phyloP scores from a whole-genome alignment of 2,797 vertebrate species.

The Peromyscus eremicus region DNA sequence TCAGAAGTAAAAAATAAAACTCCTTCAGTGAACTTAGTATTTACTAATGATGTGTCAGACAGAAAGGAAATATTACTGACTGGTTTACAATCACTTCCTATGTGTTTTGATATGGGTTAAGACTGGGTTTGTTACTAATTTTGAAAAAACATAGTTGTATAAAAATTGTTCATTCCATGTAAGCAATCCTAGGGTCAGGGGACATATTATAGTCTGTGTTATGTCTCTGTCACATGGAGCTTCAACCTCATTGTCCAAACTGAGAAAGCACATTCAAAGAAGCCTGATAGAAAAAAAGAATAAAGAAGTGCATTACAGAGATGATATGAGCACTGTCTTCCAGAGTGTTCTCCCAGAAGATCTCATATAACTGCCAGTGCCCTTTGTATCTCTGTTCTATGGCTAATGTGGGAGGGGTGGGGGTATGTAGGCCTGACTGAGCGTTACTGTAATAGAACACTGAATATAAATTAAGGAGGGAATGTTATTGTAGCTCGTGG shows the following conservation, averaged over 20 bases:
- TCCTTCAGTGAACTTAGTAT: not conserved
- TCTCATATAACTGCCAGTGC: not conserved
- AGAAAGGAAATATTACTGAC: conserved; percentile 7
- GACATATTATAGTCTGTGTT: not conserved
- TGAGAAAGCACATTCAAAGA: not conserved
- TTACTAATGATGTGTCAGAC: not conserved
- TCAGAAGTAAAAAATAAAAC: conserved; percentile 14
- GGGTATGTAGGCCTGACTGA: too few relatives aligned
- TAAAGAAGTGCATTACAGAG: not conserved
- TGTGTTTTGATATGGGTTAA: not conserved
- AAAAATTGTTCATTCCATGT: not conserved
- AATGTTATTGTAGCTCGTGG: not conserved
- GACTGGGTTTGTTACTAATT: not conserved
- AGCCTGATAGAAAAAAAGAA: not conserved
- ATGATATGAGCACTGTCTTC: not conserved
- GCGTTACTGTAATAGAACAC: not conserved
- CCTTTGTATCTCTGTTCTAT: not conserved
- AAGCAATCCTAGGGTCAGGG: too few relatives aligned
- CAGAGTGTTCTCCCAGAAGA: not conserved
- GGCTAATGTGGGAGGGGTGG: not conserved
- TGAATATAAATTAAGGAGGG: not conserved
- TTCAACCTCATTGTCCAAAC: not conserved
- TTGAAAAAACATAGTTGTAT: not conserved
- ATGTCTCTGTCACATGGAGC: not conserved
- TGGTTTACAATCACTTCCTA: not conserved